Conservation (phyloP, 2,888 invertebrate species). For the Lagria hirta region DNA sequence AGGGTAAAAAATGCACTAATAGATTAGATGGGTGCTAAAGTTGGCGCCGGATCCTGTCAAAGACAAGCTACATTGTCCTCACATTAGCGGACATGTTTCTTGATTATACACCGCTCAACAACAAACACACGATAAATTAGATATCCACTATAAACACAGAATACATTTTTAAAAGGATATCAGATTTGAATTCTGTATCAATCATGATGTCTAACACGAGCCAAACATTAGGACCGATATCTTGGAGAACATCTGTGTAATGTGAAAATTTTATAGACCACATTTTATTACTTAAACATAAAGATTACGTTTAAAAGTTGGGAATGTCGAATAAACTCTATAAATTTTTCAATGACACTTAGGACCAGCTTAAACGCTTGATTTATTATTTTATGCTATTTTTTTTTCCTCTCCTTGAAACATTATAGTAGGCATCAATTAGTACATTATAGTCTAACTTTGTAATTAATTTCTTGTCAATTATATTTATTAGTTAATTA, state of each 20-base stretch:
- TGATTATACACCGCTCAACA: constrained; percentile 20
- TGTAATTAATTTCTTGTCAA: too few relatives aligned
- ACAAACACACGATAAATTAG: constrained; percentile 34
- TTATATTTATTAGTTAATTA: too few relatives aligned
- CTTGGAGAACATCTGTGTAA: constrained; percentile 22
- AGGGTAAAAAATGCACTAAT: too few relatives aligned
- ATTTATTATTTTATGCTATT: too few relatives aligned
- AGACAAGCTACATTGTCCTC: constrained; percentile 31
- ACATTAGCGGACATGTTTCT: constrained; percentile 34
- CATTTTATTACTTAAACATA: constrained; percentile 19
- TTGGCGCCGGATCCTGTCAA: constrained; percentile 29
- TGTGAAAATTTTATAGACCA: constrained; percentile 14
- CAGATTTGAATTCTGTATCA: constrained; percentile 32
- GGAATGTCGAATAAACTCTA: too few relatives aligned
- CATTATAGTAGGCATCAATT: too few relatives aligned
- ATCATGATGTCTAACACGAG: constrained; percentile 29
- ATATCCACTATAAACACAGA: constrained; percentile 32
- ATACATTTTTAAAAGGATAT: constrained; percentile 36
- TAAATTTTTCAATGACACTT: too few relatives aligned
- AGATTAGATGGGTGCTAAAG: constrained; percentile 8
- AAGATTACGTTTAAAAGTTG: too few relatives aligned
- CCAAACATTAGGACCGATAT: constrained; percentile 17
- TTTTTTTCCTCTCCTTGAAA: too few relatives aligned
- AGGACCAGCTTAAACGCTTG: too few relatives aligned
- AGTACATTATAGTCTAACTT: too few relatives aligned